phyloP scores from a whole-genome alignment of 2,797 vertebrate species.

The Pangasius sanitwongsei region DNA sequence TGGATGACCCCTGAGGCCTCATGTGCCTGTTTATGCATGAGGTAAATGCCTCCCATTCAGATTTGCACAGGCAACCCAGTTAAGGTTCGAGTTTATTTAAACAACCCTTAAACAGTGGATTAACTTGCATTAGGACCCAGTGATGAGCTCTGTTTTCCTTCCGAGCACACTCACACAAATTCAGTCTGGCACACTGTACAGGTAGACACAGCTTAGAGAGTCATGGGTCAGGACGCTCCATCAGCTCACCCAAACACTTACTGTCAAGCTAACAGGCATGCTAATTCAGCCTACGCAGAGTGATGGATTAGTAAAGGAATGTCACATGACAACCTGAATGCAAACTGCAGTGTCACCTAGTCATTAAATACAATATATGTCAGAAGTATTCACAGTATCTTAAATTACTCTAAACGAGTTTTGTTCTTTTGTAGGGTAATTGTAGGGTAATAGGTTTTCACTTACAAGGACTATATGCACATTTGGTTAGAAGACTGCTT shows the following conservation, averaged over 20 bases:
- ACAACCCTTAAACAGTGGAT: conserved; percentile 75
- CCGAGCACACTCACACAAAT: conserved; percentile 37
- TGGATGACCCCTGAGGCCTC: conserved; percentile 61
- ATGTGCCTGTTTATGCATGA: conserved; percentile 68
- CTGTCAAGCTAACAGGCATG: conserved; percentile 9
- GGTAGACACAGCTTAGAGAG: conserved; percentile 47
- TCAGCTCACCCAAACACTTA: conserved; percentile 41
- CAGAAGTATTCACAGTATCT: neutral
- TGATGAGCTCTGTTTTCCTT: conserved; percentile 61
- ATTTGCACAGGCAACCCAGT: conserved; percentile 58
- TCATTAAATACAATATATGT: conserved; percentile 1
- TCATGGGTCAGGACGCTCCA: conserved; percentile 38
- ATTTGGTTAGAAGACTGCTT: neutral
- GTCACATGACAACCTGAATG: conserved; percentile 30
- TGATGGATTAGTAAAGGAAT: conserved; percentile 37
- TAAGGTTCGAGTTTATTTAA: conserved; percentile 77
- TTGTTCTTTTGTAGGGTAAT: neutral
- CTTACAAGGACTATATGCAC: neutral
- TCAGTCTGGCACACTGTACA: conserved; percentile 39
- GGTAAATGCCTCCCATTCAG: conserved; percentile 75
- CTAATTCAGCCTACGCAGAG: conserved; percentile 21
- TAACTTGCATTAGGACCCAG: conserved; percentile 68
- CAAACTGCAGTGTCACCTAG: conserved; percentile 24
- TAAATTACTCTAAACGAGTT: neutral
- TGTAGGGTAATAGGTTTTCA: neutral